Percentiles rank a stretch among this genome's conserved stretches.
Evolutionary conservation across 2,113 vertebrate species (phyloP).

Genomic region (Todiramphus chloris): DNA sequence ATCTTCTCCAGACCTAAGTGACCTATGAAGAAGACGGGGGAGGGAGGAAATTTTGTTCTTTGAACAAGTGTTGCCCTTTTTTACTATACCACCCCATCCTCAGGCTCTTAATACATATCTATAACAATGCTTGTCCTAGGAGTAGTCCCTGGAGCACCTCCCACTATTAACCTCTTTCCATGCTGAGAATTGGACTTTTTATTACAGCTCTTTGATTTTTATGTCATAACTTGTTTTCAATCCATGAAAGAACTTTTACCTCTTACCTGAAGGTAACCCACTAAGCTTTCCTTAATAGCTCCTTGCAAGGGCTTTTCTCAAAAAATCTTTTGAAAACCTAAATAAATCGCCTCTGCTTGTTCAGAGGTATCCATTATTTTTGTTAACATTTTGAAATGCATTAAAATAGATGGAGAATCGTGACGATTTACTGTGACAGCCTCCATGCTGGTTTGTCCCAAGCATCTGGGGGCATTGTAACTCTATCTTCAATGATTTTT

Average conservation of each 20-base stretch:
- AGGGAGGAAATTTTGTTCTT: not conserved
- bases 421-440: not conserved
- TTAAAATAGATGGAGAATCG: not conserved
- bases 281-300: slow-evolving; percentile 55
- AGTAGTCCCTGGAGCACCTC: slow-evolving; percentile 6
- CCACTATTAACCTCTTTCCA: slow-evolving; percentile 33
- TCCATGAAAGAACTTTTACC: slow-evolving; percentile 21
- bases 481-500: slow-evolving; percentile 11
- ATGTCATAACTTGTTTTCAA: slow-evolving; percentile 41
- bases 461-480: slow-evolving; percentile 7
- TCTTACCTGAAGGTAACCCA: slow-evolving; percentile 36
- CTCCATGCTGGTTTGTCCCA: slow-evolving; percentile 25
- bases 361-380: not conserved
- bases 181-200: slow-evolving; percentile 38
- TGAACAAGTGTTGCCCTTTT: not conserved
- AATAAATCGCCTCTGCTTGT: slow-evolving; percentile 28
- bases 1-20: not conserved
- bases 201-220: slow-evolving; percentile 46
- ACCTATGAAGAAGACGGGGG: not conserved
- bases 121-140: not conserved
- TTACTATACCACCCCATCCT: not conserved
- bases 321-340: slow-evolving; percentile 46
- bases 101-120: not conserved
- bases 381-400: slow-evolving; percentile 34
- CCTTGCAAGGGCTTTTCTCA: slow-evolving; percentile 5